A percentile compares a stretch with the other conserved stretches of the same genome.
These are phyloP conservation scores for Tiaroga cobitis DNA, from an alignment of 2,797 vertebrate species.

Conservation along the genomic window DNA sequence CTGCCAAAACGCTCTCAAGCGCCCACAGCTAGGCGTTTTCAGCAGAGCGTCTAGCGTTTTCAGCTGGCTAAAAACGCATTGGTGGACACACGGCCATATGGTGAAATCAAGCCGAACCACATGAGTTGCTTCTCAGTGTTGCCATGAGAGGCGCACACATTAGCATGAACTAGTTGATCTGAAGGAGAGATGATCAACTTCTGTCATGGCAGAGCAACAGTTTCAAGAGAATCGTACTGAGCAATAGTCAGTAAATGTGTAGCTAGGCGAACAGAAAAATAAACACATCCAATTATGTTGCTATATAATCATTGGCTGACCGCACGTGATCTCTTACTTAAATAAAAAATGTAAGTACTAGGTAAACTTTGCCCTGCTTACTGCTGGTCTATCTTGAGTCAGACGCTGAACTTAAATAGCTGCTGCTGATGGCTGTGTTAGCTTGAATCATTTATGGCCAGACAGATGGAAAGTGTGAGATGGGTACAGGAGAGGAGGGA, in stretches of 20 bases:
- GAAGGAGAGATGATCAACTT: background rate
- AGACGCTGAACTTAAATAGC: constrained; percentile 52
- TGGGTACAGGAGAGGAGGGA: constrained; percentile 50
- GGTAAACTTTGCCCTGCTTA: constrained; percentile 12
- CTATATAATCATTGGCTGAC: background rate
- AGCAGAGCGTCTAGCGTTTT: no score
- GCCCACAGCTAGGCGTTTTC: no score
- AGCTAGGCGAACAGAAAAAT: background rate
- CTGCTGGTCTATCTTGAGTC: constrained; percentile 25
- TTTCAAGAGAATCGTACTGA: background rate
- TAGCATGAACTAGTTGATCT: no score
- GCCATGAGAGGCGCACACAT: background rate
- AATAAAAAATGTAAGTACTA: background rate
- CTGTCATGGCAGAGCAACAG: background rate
- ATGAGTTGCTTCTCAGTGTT: background rate
- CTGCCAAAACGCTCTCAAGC: no score
- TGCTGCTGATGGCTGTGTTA: constrained; percentile 41
- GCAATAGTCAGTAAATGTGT: background rate
- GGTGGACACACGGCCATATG: no score
- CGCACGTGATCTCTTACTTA: background rate
- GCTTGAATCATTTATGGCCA: constrained; percentile 71
- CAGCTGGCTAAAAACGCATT: no score
- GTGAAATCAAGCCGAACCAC: background rate
- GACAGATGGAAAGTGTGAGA: constrained; percentile 71
- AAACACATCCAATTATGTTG: background rate